Evolutionary conservation across 1,140 invertebrate species (phyloP).

Genomic region (Euglossa dilemma): DNA sequence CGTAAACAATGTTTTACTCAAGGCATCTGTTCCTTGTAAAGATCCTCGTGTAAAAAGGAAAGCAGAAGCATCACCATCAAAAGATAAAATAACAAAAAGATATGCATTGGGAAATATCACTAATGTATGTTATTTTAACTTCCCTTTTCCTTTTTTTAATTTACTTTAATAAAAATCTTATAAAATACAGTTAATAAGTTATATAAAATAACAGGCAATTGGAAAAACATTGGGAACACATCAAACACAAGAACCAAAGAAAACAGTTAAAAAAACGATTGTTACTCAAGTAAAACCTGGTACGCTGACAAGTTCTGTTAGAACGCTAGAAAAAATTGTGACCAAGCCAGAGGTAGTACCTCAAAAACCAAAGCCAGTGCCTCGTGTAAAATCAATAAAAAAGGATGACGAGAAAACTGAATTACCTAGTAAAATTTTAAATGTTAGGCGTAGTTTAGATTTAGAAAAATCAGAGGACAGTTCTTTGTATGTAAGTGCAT

Average conservation of each 20-base stretch:
- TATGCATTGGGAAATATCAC: conserved; percentile 90
- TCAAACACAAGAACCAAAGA: conserved; percentile 70
- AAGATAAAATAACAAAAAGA: conserved; percentile 84
- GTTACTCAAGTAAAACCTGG: conserved; percentile 55
- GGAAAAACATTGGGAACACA: conserved; percentile 73
- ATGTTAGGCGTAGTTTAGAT: conserved; percentile 73
- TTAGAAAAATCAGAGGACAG: conserved; percentile 86
- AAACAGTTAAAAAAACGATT: conserved; percentile 65
- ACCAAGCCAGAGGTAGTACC: conserved; percentile 59
- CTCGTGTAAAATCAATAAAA: conserved; percentile 60
- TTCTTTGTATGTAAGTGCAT: conserved; percentile 88
- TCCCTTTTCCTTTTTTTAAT: conserved; percentile 8
- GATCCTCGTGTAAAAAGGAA: conserved; percentile 81
- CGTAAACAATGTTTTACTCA: conserved; percentile 58
- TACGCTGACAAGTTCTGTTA: conserved; percentile 48
- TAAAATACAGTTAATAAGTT: not conserved
- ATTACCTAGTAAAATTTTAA: conserved; percentile 62
- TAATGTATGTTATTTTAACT: conserved; percentile 82
- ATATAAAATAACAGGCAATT: conserved; percentile 70
- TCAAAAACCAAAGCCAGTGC: conserved; percentile 65
- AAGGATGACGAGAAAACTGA: conserved; percentile 74
- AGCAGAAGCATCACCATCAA: conserved; percentile 81
- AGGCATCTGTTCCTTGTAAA: conserved; percentile 67
- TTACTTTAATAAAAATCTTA: not conserved
- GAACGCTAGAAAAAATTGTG: conserved; percentile 53